Base-by-base conservation (phyloP, 1,140 invertebrate species). In the Leptoteleia sp. region DNA sequence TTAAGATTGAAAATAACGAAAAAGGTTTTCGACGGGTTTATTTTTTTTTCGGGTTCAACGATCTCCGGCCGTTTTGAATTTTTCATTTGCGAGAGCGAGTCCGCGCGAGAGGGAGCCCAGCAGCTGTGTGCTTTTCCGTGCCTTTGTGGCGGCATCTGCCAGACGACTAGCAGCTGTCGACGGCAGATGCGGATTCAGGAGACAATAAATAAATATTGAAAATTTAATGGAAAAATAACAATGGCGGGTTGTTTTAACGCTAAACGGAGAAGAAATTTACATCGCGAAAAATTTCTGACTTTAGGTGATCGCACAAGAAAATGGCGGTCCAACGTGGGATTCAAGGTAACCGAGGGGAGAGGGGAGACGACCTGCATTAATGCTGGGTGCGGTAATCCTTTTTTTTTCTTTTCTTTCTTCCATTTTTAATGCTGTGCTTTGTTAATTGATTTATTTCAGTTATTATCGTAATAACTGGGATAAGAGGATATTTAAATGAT, bases 281-380 rank as follows among this genome's bases (percentile, higher is more conserved):
- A 3, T 9, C 3, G 42, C 4, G 33, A 16, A 35, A 19, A 31
- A 22, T 29, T 13, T 19, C 11, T 6, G 19, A 12, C 35, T 12
- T 38, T 38, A 38, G 35, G 19, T 22, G 19, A 13, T 45, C 8
- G n/a, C 19, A 12, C 7, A 6, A 27, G n/a, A 45, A 57, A 17
- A 43, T 54, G 42, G 68, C 62, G 83, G 75, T 85, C 83, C 87
- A 86, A 87, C 87, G 88, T 79, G 87, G 86, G 85, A 87, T 67
- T 17, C 72, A 84, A 89, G 88, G 88, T 89, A 89, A 89, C 76
- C 81, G 75, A 43, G 64, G 80, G 85, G 86, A 88, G 86, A 87
- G 86, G 87, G 86, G 87, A n/a, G 85, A 79, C 85, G 87, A 85
- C 70, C 86, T 86, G 85, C 86, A 81, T 88, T 87, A 88, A 88